Evolutionary conservation across 2,888 invertebrate genomes (phyloP), one percentile per base, ranked within the genome.

Genomic region (Furcula furcula): DNA sequence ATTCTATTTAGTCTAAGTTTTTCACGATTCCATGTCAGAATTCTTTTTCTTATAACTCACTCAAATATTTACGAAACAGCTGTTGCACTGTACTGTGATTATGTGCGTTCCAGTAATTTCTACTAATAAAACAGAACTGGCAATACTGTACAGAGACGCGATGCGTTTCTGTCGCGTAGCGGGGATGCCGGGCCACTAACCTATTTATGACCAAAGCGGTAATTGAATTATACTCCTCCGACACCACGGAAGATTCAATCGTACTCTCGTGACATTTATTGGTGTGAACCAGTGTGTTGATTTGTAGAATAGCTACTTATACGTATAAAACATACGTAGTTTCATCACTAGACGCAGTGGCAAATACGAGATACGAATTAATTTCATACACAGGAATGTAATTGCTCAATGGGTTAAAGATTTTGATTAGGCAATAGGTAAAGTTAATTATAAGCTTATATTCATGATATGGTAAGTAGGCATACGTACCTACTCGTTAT

Each of bases 131-230:
- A 46, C 46, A 40, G 46, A 53, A 48, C 44, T 34, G 45, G 53
- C 65, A 65, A 70, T 60, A 68, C 69, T 67, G 73, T 69, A 68
- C 65, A 59, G 53, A 55, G 47, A 46, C 47, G 58, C 57, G 43
- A 53, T 44, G 37, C 46, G 55, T 45, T 41, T 44, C 56, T 55
- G 50, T 36, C 45, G 54, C 53, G 55, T 56, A 56, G 57, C 50
- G 53, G 65, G 63, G 72, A 72, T 74, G 75, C 69, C 75, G 66
- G 71, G 75, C 74, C 67, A 75, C 70, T 78, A 80, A 79, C 78
- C 77, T 75, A 77, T 78, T 79, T 75, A 77, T 69, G 66, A 69
- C 59, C 48, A 48, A 53, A 55, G 66, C 65, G 65, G 70, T 77
- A 80, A 80, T 80, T 76, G 59, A 75, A 79, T 81, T 79, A 80